Conservation (phyloP, 2,113 vertebrate species). For the Natator depressus region DNA sequence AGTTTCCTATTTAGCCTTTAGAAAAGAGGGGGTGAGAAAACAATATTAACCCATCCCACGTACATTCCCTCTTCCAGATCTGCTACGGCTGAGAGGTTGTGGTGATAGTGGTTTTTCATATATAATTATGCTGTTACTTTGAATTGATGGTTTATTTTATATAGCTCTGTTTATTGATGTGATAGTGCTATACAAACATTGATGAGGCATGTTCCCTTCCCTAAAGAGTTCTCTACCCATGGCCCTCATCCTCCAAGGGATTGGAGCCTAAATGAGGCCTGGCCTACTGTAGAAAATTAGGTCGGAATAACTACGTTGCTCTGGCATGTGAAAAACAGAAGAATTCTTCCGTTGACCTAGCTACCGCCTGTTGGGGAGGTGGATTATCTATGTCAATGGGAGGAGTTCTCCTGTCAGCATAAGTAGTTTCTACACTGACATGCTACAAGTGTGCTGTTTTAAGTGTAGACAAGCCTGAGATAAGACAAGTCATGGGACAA, state of each 20-base stretch:
- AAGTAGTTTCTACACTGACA: no score
- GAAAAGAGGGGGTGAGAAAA: not conserved
- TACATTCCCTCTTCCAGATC: fast-evolving
- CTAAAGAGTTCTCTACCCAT: not conserved
- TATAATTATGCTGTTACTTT: fast-evolving
- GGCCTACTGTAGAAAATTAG: no score
- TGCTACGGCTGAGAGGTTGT: not conserved
- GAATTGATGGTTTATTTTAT: not conserved
- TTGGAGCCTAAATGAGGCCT: no score
- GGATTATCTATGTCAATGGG: no score
- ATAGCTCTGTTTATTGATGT: not conserved
- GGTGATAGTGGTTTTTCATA: not conserved
- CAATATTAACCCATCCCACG: fast-evolving
- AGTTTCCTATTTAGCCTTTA: fast-evolving
- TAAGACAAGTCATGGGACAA: not conserved
- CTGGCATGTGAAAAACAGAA: no score
- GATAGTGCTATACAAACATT: not conserved
- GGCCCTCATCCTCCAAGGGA: not conserved
- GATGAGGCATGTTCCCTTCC: not conserved
- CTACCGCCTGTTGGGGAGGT: no score
- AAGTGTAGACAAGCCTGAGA: no score
- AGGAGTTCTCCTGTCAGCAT: no score
- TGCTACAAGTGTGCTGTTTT: no score
- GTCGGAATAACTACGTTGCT: no score
- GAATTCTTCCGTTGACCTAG: no score